These are phyloP conservation scores for Grantiella picta DNA, from an alignment of 2,113 vertebrate species.

Conservation along the genomic window DNA sequence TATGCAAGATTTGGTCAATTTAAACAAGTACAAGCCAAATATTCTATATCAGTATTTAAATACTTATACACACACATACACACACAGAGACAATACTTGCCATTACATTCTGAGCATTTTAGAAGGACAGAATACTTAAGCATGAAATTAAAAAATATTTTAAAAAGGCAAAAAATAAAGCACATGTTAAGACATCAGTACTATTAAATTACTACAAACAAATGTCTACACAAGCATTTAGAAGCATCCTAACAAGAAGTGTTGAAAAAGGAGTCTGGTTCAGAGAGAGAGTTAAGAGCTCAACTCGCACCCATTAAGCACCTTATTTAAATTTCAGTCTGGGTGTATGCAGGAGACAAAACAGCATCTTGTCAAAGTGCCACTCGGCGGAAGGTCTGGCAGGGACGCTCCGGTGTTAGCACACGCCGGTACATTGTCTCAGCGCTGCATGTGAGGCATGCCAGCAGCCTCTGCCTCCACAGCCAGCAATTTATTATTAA, in stretches of 20 bases:
- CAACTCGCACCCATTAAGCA: constrained; percentile 33
- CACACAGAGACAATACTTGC: not conserved
- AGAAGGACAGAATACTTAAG: not conserved
- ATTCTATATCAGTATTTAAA: not conserved
- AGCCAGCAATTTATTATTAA: constrained; percentile 54
- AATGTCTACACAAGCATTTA: constrained; percentile 2
- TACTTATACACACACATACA: not conserved
- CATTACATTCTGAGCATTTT: constrained; percentile 14
- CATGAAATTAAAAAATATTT: not conserved
- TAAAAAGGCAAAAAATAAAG: not conserved
- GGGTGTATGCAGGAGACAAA: not conserved
- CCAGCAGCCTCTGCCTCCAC: constrained; percentile 16
- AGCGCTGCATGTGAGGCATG: not conserved
- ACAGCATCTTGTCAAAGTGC: not conserved
- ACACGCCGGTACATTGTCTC: not conserved
- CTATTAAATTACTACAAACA: not conserved
- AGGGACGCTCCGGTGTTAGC: constrained; percentile 19
- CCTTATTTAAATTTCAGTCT: constrained; percentile 51
- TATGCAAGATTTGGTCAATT: constrained; percentile 22
- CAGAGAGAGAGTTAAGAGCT: constrained; percentile 13
- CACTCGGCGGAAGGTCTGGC: constrained; percentile 2
- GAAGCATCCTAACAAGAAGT: constrained; percentile 34
- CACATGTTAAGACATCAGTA: not conserved
- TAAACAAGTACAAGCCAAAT: constrained; percentile 23
- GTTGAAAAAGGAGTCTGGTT: not conserved